These are phyloP conservation scores for Opisthograptis luteolata DNA, from an alignment of 2,888 invertebrate species.

Conservation along the genomic window DNA sequence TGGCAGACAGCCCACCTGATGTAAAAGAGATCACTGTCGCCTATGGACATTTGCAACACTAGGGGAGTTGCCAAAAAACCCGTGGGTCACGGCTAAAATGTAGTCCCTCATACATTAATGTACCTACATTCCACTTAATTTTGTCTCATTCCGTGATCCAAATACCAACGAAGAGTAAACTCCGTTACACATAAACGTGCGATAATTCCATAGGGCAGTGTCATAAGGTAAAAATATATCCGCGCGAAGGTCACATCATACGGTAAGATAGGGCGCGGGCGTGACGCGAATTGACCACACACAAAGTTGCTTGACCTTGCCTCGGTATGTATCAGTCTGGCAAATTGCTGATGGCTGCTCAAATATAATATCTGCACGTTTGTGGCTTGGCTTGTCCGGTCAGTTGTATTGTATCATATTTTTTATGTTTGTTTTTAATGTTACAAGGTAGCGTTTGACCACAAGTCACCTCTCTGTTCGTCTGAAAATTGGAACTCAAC, in stretches of 20 bases:
- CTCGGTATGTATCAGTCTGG: constrained; percentile 27
- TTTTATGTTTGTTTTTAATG: too few relatives aligned
- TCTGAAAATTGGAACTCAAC: too few relatives aligned
- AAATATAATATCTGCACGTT: not conserved
- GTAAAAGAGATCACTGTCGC: too few relatives aligned
- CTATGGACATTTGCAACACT: too few relatives aligned
- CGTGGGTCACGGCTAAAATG: too few relatives aligned
- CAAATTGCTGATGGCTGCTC: constrained; percentile 32
- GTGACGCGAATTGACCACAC: constrained; percentile 34
- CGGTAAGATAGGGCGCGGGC: not conserved
- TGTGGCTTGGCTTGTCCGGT: not conserved
- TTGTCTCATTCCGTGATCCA: constrained; percentile 3
- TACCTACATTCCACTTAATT: not conserved
- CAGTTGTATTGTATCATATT: too few relatives aligned
- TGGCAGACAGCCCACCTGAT: too few relatives aligned
- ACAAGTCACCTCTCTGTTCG: too few relatives aligned
- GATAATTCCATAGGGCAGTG: constrained; percentile 37
- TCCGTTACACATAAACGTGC: constrained; percentile 38
- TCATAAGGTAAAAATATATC: constrained; percentile 42
- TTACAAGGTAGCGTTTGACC: too few relatives aligned
- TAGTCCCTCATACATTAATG: too few relatives aligned
- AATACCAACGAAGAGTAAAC: constrained; percentile 15
- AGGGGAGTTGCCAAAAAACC: too few relatives aligned
- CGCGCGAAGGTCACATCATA: constrained; percentile 38
- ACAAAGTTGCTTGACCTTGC: constrained; percentile 48